These are phyloP conservation scores for Camelus bactrianus DNA, from an alignment of 2,113 vertebrate genomes.

Conservation along the genomic window DNA sequence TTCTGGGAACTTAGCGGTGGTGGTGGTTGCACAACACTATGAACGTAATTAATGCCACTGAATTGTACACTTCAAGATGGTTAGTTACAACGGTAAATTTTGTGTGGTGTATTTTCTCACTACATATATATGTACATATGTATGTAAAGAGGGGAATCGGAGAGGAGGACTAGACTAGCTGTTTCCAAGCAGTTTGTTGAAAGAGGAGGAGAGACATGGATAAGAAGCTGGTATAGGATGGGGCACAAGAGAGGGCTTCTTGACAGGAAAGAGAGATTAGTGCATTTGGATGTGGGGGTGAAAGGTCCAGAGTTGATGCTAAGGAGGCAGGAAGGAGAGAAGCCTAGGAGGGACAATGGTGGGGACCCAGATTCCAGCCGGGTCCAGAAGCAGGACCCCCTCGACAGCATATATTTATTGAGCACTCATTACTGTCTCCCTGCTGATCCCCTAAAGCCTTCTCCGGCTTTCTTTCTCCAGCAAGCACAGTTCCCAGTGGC, in stretches of 20 bases:
- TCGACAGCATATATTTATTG: background rate
- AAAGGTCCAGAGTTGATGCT: background rate
- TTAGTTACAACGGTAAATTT: background rate
- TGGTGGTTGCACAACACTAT: background rate
- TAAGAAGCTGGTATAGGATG: background rate
- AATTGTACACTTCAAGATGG: background rate
- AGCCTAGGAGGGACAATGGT: background rate
- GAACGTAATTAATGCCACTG: background rate
- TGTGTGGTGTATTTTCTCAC: background rate
- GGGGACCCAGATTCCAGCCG: background rate
- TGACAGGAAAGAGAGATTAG: background rate
- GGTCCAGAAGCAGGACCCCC: background rate
- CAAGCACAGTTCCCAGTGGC: background rate
- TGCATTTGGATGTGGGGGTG: background rate
- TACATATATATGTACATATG: fast-evolving
- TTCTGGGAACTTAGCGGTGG: background rate
- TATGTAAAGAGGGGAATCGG: background rate
- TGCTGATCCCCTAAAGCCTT: background rate
- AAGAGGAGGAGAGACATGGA: background rate
- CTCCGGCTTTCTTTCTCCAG: constrained; percentile 40
- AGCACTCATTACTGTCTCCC: background rate
- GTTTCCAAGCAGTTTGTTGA: background rate
- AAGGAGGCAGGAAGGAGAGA: background rate
- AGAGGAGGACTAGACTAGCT: background rate
- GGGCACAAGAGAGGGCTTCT: background rate